Conservation (phyloP, 2,888 invertebrate species). For the Noctuana brunneofusca region DNA sequence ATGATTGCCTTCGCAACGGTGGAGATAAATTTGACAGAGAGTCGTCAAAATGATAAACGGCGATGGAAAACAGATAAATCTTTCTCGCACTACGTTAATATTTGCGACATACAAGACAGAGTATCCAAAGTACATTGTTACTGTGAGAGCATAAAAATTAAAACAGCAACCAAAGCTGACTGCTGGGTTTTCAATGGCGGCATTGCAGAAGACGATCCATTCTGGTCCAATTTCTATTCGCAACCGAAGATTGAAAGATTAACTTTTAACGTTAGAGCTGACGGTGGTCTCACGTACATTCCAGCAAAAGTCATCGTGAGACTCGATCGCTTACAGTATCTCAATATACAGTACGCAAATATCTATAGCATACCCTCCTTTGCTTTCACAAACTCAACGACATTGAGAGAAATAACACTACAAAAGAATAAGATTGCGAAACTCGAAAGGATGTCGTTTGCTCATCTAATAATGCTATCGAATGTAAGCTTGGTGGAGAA, state of each 20-base stretch:
- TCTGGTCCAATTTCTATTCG: conserved; percentile 89
- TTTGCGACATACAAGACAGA: conserved; percentile 82
- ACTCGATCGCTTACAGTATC: conserved; percentile 85
- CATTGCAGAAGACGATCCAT: conserved; percentile 86
- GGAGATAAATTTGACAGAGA: conserved; percentile 76
- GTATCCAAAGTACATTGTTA: conserved; percentile 85
- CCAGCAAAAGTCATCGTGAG: conserved; percentile 88
- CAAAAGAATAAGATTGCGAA: conserved; percentile 88
- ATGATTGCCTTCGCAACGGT: conserved; percentile 76
- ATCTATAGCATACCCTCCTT: conserved; percentile 87
- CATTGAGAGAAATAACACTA: conserved; percentile 86
- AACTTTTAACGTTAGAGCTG: conserved; percentile 87
- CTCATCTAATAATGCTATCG: conserved; percentile 87
- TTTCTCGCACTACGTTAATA: conserved; percentile 77
- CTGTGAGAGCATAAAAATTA: conserved; percentile 83
- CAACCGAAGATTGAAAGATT: conserved; percentile 88
- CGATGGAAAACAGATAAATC: conserved; percentile 75
- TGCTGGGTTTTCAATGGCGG: conserved; percentile 90
- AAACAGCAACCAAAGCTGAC: conserved; percentile 86
- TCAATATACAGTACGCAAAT: conserved; percentile 88
- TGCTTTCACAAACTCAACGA: conserved; percentile 89
- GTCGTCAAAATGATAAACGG: conserved; percentile 74
- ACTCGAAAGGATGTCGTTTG: conserved; percentile 87
- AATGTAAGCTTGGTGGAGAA: conserved; percentile 90
- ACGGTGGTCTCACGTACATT: conserved; percentile 86